Evolutionary conservation across 1,140 invertebrate species (phyloP).

Genomic region (Sminthurinus signatus): DNA sequence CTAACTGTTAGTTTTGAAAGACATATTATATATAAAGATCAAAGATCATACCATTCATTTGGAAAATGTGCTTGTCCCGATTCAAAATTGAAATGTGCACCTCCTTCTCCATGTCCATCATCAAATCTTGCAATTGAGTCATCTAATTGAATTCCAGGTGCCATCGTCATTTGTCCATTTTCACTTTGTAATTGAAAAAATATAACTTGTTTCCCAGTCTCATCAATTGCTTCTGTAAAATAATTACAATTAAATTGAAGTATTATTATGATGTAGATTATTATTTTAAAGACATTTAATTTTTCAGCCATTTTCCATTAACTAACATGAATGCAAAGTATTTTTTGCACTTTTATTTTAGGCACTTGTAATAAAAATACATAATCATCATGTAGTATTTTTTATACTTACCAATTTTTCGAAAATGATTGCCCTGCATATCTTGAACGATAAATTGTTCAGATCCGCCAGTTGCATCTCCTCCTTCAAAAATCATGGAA

Average conservation of each 20-base stretch:
- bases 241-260: too few relatives aligned
- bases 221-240: constrained; percentile 35
- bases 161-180: constrained; percentile 20
- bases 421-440: constrained; percentile 34
- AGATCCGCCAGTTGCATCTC: constrained; percentile 4
- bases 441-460: constrained; percentile 37
- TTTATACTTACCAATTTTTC: constrained; percentile 33
- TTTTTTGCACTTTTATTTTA: too few relatives aligned
- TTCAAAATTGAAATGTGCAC: constrained; percentile 19
- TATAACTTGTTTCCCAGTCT: constrained; percentile 37
- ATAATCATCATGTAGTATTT: too few relatives aligned
- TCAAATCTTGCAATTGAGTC: constrained; percentile 11
- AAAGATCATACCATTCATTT: constrained; percentile 34
- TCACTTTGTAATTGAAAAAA: constrained; percentile 36
- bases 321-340: too few relatives aligned
- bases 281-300: too few relatives aligned
- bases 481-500: constrained; percentile 28
- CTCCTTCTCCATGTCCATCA: constrained; percentile 17
- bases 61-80: constrained; percentile 21
- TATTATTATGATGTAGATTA: too few relatives aligned
- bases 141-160: constrained; percentile 14
- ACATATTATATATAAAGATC: constrained; percentile 33
- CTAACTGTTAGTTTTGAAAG: too few relatives aligned
- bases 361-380: too few relatives aligned
- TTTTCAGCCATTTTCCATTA: too few relatives aligned